Conservation (phyloP, 1,140 invertebrate species). For the Calephelis nemesis region DNA sequence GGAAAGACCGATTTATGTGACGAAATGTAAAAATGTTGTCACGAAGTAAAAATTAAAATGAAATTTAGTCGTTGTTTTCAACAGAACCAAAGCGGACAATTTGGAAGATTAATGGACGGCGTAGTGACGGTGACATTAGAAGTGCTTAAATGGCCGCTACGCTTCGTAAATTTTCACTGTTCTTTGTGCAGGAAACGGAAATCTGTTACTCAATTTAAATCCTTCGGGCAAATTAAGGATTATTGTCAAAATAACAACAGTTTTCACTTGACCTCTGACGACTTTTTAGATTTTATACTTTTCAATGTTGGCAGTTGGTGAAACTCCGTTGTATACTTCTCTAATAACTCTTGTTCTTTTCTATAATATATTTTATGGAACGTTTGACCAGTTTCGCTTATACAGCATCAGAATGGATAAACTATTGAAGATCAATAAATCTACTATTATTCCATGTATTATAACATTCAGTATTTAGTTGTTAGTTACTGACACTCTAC, state of each 20-base stretch:
- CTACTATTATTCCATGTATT: no score
- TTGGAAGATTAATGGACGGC: slow-evolving; percentile 35
- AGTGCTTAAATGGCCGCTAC: slow-evolving; percentile 27
- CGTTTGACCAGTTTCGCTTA: no score
- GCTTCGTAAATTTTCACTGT: slow-evolving; percentile 26
- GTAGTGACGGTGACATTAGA: slow-evolving; percentile 35
- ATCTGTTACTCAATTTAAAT: not conserved
- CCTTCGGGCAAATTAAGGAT: not conserved
- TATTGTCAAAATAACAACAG: not conserved
- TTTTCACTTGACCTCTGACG: not conserved
- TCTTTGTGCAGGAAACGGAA: slow-evolving; percentile 17
- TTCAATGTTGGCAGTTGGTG: no score
- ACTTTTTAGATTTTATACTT: no score
- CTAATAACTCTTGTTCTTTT: no score
- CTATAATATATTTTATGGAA: no score
- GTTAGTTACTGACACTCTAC: no score
- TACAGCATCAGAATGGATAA: no score
- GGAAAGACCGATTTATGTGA: no score
- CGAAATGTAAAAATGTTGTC: not conserved
- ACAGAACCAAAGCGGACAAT: slow-evolving; percentile 32
- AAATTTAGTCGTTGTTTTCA: slow-evolving; percentile 27
- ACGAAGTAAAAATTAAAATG: slow-evolving; percentile 25
- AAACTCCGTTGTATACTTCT: no score
- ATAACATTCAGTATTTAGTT: no score
- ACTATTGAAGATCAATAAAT: no score